Evolutionary conservation across 2,888 invertebrate species (phyloP).

Genomic region (Endomychus coccineus): DNA sequence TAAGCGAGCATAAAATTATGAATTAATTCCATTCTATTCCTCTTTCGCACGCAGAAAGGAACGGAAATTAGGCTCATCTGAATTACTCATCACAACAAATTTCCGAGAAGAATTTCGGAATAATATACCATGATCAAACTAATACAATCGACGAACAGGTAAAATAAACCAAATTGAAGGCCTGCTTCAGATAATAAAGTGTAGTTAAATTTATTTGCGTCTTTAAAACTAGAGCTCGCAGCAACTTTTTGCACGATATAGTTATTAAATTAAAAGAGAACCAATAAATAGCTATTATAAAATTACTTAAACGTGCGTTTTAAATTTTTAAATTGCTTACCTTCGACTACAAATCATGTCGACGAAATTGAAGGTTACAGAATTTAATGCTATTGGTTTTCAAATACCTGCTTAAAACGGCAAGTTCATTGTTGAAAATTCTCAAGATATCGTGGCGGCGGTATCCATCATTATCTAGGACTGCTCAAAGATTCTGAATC

Average conservation of each 20-base stretch:
- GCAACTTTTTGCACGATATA: slow-evolving; percentile 7
- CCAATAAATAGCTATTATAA: slow-evolving; percentile 9
- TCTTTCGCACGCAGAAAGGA: no score
- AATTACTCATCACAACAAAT: no score
- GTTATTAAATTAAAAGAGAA: slow-evolving; percentile 4
- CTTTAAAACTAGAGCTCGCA: slow-evolving; percentile 6
- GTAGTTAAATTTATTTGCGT: slow-evolving; percentile 8
- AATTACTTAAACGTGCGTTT: slow-evolving; percentile 5
- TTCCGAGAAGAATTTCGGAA: no score
- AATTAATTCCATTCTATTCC: no score
- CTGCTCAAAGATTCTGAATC: no score
- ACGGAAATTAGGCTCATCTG: no score
- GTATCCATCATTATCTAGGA: no score
- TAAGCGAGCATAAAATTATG: no score
- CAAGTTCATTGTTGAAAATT: not conserved
- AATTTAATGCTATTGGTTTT: slow-evolving; percentile 8
- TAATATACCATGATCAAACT: no score
- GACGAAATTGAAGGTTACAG: slow-evolving; percentile 3
- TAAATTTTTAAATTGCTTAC: not conserved
- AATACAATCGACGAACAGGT: no score
- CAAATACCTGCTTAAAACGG: slow-evolving; percentile 2
- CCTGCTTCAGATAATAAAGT: no score
- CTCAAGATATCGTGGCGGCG: slow-evolving; percentile 3
- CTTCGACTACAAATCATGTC: slow-evolving; percentile 11
- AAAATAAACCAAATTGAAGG: no score